Percentiles rank a stretch among this genome's conserved stretches.
These are phyloP conservation scores for Chionoecetes opilio DNA, from an alignment of 1,140 invertebrate genomes.

Conservation along the genomic window DNA sequence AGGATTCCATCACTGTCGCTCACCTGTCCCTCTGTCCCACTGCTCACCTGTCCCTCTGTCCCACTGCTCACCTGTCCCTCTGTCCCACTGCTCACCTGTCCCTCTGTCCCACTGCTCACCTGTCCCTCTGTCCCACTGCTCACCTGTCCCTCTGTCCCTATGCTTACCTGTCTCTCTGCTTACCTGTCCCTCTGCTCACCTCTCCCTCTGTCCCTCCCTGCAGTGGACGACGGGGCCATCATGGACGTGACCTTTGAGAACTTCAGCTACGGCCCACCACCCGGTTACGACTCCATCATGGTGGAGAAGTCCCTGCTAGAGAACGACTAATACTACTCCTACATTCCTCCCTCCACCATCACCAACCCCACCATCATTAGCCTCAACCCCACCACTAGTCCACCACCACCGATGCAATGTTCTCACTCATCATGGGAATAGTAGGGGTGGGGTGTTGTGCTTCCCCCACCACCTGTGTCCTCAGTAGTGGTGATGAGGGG, in stretches of 20 bases:
- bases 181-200: too few species aligned
- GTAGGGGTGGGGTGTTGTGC: too few species aligned
- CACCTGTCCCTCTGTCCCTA: not conserved
- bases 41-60: not conserved
- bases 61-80: too few species aligned
- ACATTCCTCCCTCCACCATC: not conserved
- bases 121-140: too few species aligned
- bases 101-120: not conserved
- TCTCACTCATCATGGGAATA: too few species aligned
- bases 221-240: slow-evolving; percentile 75
- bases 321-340: slow-evolving; percentile 55
- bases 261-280: slow-evolving; percentile 70
- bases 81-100: too few species aligned
- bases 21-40: too few species aligned
- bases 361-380: not conserved
- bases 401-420: too few species aligned
- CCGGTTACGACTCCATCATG: slow-evolving; percentile 74
- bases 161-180: too few species aligned
- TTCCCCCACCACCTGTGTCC: too few species aligned
- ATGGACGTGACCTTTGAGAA: slow-evolving; percentile 74
- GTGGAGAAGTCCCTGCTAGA: slow-evolving; percentile 76
- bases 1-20: too few species aligned
- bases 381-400: not conserved
- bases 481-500: not conserved
- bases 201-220: not conserved